These are phyloP conservation scores for Leptinotarsa undecemlineata DNA, from an alignment of 1,140 invertebrate genomes.

Conservation along the genomic window DNA sequence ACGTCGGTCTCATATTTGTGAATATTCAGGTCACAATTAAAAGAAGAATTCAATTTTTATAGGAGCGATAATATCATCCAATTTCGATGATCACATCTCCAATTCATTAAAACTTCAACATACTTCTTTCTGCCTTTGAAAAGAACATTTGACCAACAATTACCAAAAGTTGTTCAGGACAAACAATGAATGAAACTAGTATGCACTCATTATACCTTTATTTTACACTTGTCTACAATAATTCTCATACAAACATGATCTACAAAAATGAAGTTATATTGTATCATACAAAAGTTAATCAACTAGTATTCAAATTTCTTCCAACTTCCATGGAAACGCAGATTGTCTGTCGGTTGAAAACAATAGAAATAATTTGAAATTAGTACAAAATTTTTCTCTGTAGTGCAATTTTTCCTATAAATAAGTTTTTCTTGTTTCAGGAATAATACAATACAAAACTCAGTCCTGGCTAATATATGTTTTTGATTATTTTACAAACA, in stretches of 20 bases:
- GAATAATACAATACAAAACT: conserved; percentile 22
- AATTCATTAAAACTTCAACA: too few relatives aligned
- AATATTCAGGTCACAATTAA: too few relatives aligned
- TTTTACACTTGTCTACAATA: conserved; percentile 28
- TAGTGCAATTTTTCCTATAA: conserved; percentile 14
- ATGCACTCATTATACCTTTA: not conserved
- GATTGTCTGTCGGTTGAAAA: not conserved
- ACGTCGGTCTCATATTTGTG: too few relatives aligned
- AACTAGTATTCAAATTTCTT: conserved; percentile 17
- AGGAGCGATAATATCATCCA: too few relatives aligned
- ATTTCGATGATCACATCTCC: too few relatives aligned
- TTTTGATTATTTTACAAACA: conserved; percentile 9
- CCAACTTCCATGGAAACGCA: not conserved
- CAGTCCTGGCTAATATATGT: conserved; percentile 17
- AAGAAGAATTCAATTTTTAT: too few relatives aligned
- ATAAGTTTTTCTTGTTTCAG: not conserved
- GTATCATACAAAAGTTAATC: conserved; percentile 20
- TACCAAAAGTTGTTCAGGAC: too few relatives aligned
- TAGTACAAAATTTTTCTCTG: not conserved
- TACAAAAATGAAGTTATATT: conserved; percentile 28
- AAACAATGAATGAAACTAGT: too few relatives aligned
- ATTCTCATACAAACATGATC: conserved; percentile 34
- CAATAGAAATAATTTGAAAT: not conserved
- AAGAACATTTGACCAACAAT: too few relatives aligned
- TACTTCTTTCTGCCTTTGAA: too few relatives aligned